Evolutionary conservation across 2,888 invertebrate species (phyloP).

Genomic region (Pasiphila rectangulata): DNA sequence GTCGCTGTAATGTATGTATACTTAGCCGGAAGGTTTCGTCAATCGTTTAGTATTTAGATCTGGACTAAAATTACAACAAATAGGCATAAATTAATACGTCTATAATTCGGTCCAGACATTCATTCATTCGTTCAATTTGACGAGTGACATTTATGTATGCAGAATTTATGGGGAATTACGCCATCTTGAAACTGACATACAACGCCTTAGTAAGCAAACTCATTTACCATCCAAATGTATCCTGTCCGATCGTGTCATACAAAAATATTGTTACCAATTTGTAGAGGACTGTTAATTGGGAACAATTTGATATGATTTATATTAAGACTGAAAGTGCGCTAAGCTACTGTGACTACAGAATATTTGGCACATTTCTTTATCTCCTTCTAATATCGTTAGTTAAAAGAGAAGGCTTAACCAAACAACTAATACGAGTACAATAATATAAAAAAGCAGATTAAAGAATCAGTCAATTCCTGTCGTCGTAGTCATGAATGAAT

Average conservation of each 20-base stretch:
- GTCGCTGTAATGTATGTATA: too few species aligned
- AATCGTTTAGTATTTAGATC: too few species aligned
- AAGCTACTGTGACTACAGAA: constrained; percentile 63
- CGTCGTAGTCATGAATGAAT: constrained; percentile 35
- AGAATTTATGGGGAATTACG: too few species aligned
- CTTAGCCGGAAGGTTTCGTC: too few species aligned
- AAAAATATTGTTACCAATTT: background rate
- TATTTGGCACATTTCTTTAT: constrained; percentile 71
- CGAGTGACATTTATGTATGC: too few species aligned
- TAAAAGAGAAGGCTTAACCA: constrained; percentile 19
- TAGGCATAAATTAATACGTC: too few species aligned
- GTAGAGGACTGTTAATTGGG: background rate
- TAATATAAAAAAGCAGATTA: constrained; percentile 49
- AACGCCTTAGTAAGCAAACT: too few species aligned
- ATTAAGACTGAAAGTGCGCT: constrained; percentile 30
- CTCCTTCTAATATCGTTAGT: constrained; percentile 33
- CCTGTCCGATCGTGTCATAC: background rate
- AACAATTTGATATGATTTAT: constrained; percentile 12
- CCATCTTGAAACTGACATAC: too few species aligned
- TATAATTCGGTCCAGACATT: too few species aligned
- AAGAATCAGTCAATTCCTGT: constrained; percentile 63
- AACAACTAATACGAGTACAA: constrained; percentile 35
- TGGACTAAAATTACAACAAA: too few species aligned
- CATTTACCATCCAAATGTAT: constrained; percentile 5
- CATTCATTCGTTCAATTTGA: too few species aligned